Evolutionary conservation across 2,113 vertebrate genomes (phyloP).

Genomic region (Tetraodon nigroviridis): DNA sequence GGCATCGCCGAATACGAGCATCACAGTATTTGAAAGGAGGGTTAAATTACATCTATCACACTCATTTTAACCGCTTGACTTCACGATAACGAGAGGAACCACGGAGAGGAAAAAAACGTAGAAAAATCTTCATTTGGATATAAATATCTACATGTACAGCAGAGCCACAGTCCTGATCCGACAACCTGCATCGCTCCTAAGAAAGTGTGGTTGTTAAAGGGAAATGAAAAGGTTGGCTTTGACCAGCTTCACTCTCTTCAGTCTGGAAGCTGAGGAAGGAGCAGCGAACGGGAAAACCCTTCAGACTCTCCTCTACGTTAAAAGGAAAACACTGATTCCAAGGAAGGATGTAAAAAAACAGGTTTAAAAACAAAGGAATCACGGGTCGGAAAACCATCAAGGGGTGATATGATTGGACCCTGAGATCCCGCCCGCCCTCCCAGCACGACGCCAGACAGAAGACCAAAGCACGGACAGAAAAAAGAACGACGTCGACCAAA

Average conservation of each 20-base stretch:
- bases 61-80: conserved; percentile 24
- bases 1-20: conserved; percentile 59
- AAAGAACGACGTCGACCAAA: conserved; percentile 30
- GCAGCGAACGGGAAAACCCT: conserved; percentile 37
- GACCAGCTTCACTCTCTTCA: conserved; percentile 39
- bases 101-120: conserved; percentile 62
- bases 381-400: conserved; percentile 33
- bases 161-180: conserved; percentile 60
- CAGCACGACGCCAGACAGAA: conserved; percentile 37
- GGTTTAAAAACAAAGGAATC: conserved; percentile 51
- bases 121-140: conserved; percentile 67
- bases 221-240: conserved; percentile 29
- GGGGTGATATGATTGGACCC: conserved; percentile 63
- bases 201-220: conserved; percentile 51
- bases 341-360: conserved; percentile 28
- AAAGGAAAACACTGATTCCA: conserved; percentile 10
- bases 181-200: conserved; percentile 56
- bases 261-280: conserved; percentile 26
- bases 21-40: conserved; percentile 70
- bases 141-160: conserved; percentile 77
- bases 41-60: conserved; percentile 67
- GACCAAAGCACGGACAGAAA: conserved; percentile 61
- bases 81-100: conserved; percentile 38
- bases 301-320: conserved; percentile 46
- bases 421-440: conserved; percentile 43